A percentile compares a stretch with the other conserved stretches of the same genome.
These are phyloP conservation scores for Lydus trimaculatus DNA, from an alignment of 2,888 invertebrate species.

Conservation along the genomic window DNA sequence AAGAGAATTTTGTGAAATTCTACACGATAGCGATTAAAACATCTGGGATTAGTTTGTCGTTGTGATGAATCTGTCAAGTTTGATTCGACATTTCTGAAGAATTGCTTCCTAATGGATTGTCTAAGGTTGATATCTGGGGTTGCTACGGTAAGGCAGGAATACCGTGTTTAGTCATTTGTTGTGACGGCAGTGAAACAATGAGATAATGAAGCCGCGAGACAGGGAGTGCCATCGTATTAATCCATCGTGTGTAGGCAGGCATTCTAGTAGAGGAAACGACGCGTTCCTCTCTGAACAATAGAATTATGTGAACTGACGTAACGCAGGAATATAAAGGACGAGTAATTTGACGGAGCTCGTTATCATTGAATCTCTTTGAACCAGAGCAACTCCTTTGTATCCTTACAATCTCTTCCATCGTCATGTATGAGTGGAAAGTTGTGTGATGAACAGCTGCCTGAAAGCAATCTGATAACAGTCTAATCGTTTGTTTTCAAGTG, in stretches of 20 bases:
- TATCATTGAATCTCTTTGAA: slow-evolving; percentile 56
- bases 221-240: slow-evolving; percentile 32
- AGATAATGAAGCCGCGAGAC: slow-evolving; percentile 36
- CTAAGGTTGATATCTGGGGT: neutral
- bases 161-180: slow-evolving; percentile 32
- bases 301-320: slow-evolving; percentile 51
- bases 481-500: slow-evolving; percentile 44
- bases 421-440: slow-evolving; percentile 44
- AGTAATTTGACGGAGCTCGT: slow-evolving; percentile 55
- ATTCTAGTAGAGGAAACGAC: slow-evolving; percentile 17
- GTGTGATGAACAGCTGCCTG: slow-evolving; percentile 35
- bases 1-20: neutral
- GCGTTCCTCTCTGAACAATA: slow-evolving; percentile 47
- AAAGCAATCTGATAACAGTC: slow-evolving; percentile 49
- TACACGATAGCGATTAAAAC: neutral
- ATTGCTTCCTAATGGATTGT: slow-evolving; percentile 3
- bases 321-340: slow-evolving; percentile 54
- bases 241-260: slow-evolving; percentile 27
- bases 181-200: slow-evolving; percentile 30
- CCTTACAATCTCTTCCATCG: slow-evolving; percentile 35
- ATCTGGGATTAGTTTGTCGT: neutral
- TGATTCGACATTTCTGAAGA: slow-evolving; percentile 11
- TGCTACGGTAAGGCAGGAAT: neutral
- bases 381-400: slow-evolving; percentile 46
- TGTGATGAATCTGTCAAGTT: slow-evolving; percentile 5